Conservation (phyloP, 2,797 vertebrate species). For the Gallirallus australis region DNA sequence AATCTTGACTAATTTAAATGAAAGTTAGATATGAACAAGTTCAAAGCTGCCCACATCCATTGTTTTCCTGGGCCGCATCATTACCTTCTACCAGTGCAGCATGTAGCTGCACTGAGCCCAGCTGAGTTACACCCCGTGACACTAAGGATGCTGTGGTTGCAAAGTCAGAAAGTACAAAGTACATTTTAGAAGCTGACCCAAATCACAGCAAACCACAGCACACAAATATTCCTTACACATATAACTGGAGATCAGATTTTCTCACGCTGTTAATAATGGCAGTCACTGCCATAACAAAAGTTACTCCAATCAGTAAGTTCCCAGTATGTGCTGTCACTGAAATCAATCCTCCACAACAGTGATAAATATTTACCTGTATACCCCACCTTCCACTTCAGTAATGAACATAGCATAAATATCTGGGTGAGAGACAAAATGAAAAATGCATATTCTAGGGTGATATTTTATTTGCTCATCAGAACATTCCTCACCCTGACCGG, state of each 20-base stretch:
- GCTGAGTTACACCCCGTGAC: neutral
- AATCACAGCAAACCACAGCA: neutral
- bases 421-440: neutral
- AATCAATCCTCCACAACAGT: neutral
- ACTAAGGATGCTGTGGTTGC: neutral
- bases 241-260: neutral
- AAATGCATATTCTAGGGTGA: neutral
- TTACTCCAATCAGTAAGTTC: neutral
- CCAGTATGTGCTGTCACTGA: neutral
- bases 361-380: neutral
- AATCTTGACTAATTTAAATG: conserved; percentile 4
- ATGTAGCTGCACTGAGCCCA: neutral
- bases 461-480: neutral
- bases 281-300: neutral
- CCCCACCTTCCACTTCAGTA: neutral
- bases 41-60: neutral
- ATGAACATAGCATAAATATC: neutral
- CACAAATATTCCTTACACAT: neutral
- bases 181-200: neutral
- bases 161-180: neutral
- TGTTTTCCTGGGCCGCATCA: neutral
- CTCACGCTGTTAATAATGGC: neutral
- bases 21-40: neutral
- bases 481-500: neutral
- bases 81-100: neutral